Base-by-base conservation (phyloP, 2,797 vertebrate species). In the Intellagama lesueurii region DNA sequence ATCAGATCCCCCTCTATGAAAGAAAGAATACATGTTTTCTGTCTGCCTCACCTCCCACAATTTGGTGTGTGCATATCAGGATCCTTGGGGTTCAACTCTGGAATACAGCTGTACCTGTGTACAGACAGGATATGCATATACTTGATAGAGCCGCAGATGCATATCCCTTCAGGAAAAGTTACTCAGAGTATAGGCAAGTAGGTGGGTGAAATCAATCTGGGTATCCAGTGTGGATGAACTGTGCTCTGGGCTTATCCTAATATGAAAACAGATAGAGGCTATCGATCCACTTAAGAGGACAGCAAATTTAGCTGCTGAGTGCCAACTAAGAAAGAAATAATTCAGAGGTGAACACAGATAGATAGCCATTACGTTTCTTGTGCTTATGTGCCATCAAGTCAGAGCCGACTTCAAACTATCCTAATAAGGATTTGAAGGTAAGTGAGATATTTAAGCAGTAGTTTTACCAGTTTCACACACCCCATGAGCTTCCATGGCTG, bases 261-360 rank as follows among this genome's bases (percentile, higher is more conserved):
- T 87, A 75, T 49, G 85, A 78, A 44, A n/a, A 69, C 64, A 68
- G 66, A 79, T 68, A 64, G 66, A 78, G 78, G 73, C 44, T 44
- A 32, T 77, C 1, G 28, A 68, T 14, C 19, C 44, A 49, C 44
- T 84, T 32, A 19, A 22, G 40, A 17, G 22, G 22, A 75, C 14
- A 60, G 83, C 56, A 77, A 68, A 7, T 52, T 66, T 56, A 49
- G 30, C 14, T 32, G 28, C 35, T 68, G 60, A 47, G n/a, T 60
- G 83, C 83, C n/a, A 30, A 69, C 19, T 32, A 52, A 77, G 14
- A 19, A 26, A 76, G 44, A 64, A 32, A 30, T 52, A 52, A 56
- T 56, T 56, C 52, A 56, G 52, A 56, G 3, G 52, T 8, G 52
- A 56, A 56, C 52, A 56, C 52, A 56, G 52, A 9, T 56, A 56